Conservation (phyloP, 2,113 vertebrate species). For the Carettochelys insculpta region DNA sequence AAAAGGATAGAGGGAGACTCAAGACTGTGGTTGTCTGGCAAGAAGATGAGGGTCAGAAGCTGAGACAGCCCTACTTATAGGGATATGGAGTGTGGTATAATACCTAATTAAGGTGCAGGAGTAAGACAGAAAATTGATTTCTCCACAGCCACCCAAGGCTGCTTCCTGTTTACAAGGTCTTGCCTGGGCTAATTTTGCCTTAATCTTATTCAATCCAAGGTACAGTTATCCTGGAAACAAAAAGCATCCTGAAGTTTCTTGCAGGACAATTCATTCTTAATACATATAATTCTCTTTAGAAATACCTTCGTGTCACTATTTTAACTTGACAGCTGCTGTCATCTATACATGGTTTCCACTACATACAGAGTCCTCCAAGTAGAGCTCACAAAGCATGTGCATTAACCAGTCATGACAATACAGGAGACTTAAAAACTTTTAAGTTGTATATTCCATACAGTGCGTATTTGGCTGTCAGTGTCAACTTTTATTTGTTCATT, state of each 20-base stretch:
- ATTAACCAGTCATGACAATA: background rate
- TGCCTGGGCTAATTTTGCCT: background rate
- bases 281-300: background rate
- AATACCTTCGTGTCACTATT: background rate
- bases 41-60: background rate
- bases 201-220: background rate
- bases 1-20: rapidly evolving
- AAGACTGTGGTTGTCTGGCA: background rate
- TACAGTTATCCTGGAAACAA: constrained; percentile 15
- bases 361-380: background rate
- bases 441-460: background rate
- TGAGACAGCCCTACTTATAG: background rate
- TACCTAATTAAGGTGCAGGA: background rate
- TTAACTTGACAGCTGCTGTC: background rate
- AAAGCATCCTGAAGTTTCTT: background rate
- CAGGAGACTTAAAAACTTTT: rapidly evolving
- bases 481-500: rapidly evolving
- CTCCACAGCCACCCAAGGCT: background rate
- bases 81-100: background rate
- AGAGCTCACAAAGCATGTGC: background rate
- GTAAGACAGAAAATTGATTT: background rate
- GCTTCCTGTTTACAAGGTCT: constrained; percentile 29
- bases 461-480: background rate
- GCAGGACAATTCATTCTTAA: background rate
- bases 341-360: background rate